Evolutionary conservation across 1,140 invertebrate genomes (phyloP).

Genomic region (Dysdera silvatica): DNA sequence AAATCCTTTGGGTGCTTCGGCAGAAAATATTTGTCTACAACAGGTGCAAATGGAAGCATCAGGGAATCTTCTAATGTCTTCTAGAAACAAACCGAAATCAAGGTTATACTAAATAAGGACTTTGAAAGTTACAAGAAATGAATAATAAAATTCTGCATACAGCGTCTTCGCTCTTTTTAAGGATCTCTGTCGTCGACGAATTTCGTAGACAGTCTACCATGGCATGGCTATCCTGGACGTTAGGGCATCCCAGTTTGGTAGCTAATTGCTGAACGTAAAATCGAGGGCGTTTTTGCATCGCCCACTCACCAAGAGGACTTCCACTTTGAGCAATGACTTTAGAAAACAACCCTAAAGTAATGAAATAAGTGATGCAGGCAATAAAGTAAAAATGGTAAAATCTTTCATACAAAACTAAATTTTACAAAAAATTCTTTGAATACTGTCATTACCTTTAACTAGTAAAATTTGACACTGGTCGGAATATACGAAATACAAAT

Average conservation of each 20-base stretch:
- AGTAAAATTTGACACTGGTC: no score
- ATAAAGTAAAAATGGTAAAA: no score
- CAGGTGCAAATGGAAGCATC: constrained; percentile 27
- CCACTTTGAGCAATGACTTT: constrained; percentile 30
- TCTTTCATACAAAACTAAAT: no score
- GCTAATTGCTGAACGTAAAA: constrained; percentile 26
- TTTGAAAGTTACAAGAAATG: neutral
- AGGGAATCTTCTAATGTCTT: constrained; percentile 27
- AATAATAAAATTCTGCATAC: no score
- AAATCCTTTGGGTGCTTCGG: constrained; percentile 19
- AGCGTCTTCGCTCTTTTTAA: constrained; percentile 23
- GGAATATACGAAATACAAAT: no score
- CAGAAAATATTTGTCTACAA: constrained; percentile 23
- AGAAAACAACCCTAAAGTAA: constrained; percentile 5
- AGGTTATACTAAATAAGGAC: neutral
- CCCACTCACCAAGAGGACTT: constrained; percentile 33
- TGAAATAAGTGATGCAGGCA: neutral
- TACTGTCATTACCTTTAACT: no score
- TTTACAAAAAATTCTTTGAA: no score
- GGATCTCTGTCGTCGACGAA: neutral
- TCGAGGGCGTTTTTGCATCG: constrained; percentile 29
- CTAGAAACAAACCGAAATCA: constrained; percentile 13
- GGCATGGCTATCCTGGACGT: neutral
- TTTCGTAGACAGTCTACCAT: constrained; percentile 28
- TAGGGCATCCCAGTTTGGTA: constrained; percentile 18